Percentiles rank a stretch among this genome's conserved stretches.
These are phyloP conservation scores for Burhinus bistriatus DNA, from an alignment of 2,113 vertebrate genomes.

Conservation along the genomic window DNA sequence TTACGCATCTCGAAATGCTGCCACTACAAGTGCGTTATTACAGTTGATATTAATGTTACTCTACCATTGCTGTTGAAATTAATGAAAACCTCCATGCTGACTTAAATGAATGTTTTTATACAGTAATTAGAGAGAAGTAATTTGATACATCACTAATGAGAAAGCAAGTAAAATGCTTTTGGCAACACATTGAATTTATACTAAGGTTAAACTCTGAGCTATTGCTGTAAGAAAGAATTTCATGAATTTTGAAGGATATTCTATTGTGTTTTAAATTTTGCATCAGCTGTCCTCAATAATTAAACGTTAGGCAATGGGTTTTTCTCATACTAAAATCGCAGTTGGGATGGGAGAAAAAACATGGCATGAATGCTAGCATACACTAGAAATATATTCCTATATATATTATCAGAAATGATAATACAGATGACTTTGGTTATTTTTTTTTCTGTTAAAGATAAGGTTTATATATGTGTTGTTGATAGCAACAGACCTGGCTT, in stretches of 20 bases:
- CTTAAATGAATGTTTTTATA: neutral
- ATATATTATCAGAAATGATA: neutral
- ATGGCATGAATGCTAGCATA: neutral
- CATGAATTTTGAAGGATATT: neutral
- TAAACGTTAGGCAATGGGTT: neutral
- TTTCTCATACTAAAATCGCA: neutral
- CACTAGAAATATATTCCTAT: neutral
- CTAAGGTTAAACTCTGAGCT: neutral
- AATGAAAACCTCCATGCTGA: neutral
- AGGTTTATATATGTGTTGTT: neutral
- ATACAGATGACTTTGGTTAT: neutral
- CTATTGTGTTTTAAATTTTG: neutral
- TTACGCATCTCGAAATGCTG: neutral
- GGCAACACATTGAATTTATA: neutral
- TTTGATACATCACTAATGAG: neutral
- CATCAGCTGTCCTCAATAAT: neutral
- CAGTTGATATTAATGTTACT: neutral
- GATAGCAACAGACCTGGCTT: neutral
- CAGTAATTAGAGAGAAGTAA: neutral
- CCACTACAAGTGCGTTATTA: neutral
- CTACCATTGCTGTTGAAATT: neutral
- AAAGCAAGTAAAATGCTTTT: constrained; percentile 14
- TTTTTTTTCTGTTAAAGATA: neutral
- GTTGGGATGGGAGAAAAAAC: neutral
- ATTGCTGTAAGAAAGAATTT: neutral